Base-by-base conservation (phyloP, 2,888 invertebrate species). In the Chloroclystis v-ata region DNA sequence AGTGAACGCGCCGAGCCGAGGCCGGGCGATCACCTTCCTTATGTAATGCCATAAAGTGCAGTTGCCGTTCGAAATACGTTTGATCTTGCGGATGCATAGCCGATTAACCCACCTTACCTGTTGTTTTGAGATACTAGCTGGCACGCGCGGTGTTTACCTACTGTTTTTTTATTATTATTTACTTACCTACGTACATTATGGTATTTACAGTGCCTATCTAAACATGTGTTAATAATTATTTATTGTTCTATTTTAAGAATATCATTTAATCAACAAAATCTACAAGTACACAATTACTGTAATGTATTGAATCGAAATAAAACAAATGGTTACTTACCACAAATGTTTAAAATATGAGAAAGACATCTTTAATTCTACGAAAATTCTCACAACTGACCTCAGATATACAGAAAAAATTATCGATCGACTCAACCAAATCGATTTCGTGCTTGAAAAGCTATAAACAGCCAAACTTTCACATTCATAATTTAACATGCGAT, bases 11-110 rank as follows among this genome's bases (percentile, higher is more conserved):
- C 75, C 71, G 66, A 16, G 33, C 29, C 82, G 82, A 83, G 86
- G 85, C 75, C 84, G 84, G 83, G 70, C 84, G 78, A 76, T 83
- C 79, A 85, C 83, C 85, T 78, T 63, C 69, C 75, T 83, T 84
- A 84, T 81, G 71, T 72, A 75, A 75, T 55, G 57, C 65, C 65
- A 61, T 66, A 65, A 65, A 65, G 43, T 67, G 60, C 62, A 63
- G 56, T 72, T 75, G 67, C 58, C 61, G 71, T 63, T 65, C 70
- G 75, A 75, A 75, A 66, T 65, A 62, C 58, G 67, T 75, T 75
- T 77, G 75, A 78, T 74, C 74, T 73, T 61, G 62, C 68, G 63
- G 71, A 67, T 61, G 63, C 59, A 63, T 51, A 48, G 58, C 47
- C 54, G 60, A 65, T 63, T 56, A 47, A 49, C 48, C 55, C 60